Percentiles rank a stretch among this genome's conserved stretches.
These are phyloP conservation scores for Metaphire vulgaris DNA, from an alignment of 1,140 invertebrate genomes.

Conservation along the genomic window DNA sequence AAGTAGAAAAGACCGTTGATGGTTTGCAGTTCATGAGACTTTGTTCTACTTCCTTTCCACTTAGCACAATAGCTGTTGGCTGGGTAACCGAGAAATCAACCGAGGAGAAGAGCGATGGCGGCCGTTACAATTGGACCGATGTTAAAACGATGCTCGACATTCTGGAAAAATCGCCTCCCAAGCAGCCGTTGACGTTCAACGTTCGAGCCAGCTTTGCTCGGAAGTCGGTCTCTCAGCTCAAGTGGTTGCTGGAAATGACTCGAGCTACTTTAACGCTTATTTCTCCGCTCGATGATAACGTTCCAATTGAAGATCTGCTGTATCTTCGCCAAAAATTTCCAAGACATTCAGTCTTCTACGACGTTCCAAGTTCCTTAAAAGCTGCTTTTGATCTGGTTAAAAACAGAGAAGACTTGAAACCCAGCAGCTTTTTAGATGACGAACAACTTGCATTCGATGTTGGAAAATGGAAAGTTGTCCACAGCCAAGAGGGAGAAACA, in stretches of 20 bases:
- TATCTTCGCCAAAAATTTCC: constrained; percentile 17
- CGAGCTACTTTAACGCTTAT: constrained; percentile 9
- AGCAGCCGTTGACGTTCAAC: constrained; percentile 70
- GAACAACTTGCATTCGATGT: neutral
- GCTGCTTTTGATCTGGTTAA: neutral
- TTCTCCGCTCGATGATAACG: constrained; percentile 12
- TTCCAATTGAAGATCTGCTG: constrained; percentile 4
- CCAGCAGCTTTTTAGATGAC: neutral
- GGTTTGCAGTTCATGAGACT: constrained; percentile 60
- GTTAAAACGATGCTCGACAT: neutral
- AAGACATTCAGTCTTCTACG: constrained; percentile 17
- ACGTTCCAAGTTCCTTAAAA: neutral
- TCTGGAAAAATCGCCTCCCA: constrained; percentile 30
- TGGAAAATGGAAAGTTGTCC: constrained; percentile 15
- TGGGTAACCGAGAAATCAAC: constrained; percentile 62
- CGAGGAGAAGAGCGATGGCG: neutral
- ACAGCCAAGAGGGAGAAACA: constrained; percentile 11
- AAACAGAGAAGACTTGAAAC: neutral
- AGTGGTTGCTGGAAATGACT: constrained; percentile 41
- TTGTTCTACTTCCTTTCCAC: constrained; percentile 58
- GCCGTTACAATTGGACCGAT: neutral
- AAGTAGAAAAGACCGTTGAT: constrained; percentile 60
- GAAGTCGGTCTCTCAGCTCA: constrained; percentile 55
- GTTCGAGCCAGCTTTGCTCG: constrained; percentile 68
- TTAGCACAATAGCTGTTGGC: constrained; percentile 70